Evolutionary conservation across 2,113 vertebrate species (phyloP).

Genomic region (Lophotis ruficrista): DNA sequence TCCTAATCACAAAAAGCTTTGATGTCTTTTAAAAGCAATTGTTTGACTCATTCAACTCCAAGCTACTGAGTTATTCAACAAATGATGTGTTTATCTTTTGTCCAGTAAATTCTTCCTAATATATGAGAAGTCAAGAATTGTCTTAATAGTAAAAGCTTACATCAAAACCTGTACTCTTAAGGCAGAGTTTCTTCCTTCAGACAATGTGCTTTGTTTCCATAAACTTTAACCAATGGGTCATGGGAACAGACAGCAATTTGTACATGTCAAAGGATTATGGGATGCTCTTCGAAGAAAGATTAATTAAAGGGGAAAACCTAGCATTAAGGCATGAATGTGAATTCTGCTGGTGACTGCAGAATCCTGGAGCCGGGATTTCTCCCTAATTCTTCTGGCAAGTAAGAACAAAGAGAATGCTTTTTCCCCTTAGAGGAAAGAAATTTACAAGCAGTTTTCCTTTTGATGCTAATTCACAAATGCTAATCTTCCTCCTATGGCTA

Average conservation of each 20-base stretch:
- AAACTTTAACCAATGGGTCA: not conserved
- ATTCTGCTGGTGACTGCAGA: not conserved
- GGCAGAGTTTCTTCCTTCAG: not conserved
- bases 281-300: not conserved
- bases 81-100: not conserved
- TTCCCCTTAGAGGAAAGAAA: not conserved
- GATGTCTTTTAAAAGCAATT: not conserved
- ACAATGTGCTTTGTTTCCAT: not conserved
- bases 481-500: not conserved
- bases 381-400: not conserved
- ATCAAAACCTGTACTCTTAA: not conserved
- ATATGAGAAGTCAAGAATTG: not conserved
- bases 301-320: not conserved
- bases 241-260: not conserved
- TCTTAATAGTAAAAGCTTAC: not conserved
- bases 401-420: not conserved
- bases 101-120: not conserved
- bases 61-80: not conserved
- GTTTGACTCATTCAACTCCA: not conserved
- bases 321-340: not conserved
- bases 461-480: not conserved
- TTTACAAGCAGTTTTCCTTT: not conserved
- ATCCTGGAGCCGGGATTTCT: not conserved
- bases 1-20: not conserved
- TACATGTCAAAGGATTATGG: not conserved